Evolutionary conservation across 2,113 vertebrate species (phyloP).

Genomic region (Puma concolor): DNA sequence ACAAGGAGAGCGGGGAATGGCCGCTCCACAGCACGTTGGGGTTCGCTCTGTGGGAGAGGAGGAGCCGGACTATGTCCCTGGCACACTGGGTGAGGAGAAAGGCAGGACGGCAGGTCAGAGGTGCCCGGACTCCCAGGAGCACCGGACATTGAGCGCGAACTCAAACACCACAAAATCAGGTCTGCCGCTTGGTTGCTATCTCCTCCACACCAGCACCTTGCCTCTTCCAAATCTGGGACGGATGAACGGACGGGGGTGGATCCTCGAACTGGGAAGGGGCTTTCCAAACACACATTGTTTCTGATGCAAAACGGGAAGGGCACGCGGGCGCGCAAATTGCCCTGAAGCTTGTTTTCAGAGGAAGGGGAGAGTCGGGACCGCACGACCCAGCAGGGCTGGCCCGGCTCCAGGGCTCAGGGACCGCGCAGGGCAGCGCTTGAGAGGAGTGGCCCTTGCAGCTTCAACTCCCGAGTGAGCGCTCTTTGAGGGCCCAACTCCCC

Average conservation of each 20-base stretch:
- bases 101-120: not conserved
- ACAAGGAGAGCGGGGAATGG: slow-evolving; percentile 93
- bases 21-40: slow-evolving; percentile 90
- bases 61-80: slow-evolving; percentile 86
- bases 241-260: accelerated
- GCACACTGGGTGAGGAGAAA: slow-evolving; percentile 81
- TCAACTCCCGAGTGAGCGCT: no score
- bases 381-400: accelerated
- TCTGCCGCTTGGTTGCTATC: accelerated
- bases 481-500: no score
- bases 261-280: not conserved
- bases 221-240: accelerated
- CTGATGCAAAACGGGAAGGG: not conserved
- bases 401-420: accelerated
- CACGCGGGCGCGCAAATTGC: accelerated
- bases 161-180: accelerated
- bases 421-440: accelerated
- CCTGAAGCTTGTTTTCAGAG: not conserved
- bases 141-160: accelerated
- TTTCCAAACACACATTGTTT: not conserved
- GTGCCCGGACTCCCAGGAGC: accelerated
- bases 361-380: accelerated
- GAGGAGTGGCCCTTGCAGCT: no score
- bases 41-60: slow-evolving; percentile 89
- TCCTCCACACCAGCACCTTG: not conserved